These are phyloP conservation scores for Glossosoma conforme DNA, from an alignment of 1,140 invertebrate species.

Conservation along the genomic window DNA sequence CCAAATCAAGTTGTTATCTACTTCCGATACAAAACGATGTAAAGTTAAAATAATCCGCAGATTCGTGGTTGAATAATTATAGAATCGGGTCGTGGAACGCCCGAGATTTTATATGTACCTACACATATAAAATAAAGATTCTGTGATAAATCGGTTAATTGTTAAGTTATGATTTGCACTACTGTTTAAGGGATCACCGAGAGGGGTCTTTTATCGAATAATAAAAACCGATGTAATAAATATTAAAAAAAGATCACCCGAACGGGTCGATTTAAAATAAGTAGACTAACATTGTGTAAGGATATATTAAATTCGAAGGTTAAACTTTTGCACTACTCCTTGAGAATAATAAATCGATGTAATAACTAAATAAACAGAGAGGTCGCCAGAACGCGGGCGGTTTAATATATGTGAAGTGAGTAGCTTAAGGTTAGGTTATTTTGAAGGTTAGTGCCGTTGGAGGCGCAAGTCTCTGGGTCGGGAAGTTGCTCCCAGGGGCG, in stretches of 20 bases:
- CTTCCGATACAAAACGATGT: slow-evolving; percentile 19
- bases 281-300: too few species aligned
- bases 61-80: slow-evolving; percentile 26
- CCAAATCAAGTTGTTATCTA: slow-evolving; percentile 11
- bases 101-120: slow-evolving; percentile 6
- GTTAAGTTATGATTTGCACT: slow-evolving; percentile 55
- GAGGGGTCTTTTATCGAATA: too few species aligned
- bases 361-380: too few species aligned
- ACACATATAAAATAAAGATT: slow-evolving; percentile 37
- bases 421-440: slow-evolving; percentile 14
- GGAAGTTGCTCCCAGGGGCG: not conserved
- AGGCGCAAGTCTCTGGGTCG: too few species aligned
- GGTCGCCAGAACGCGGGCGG: too few species aligned
- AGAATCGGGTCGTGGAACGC: slow-evolving; percentile 18
- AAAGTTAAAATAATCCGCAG: slow-evolving; percentile 17
- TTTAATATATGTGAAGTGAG: slow-evolving; percentile 1
- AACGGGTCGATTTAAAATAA: too few species aligned
- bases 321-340: too few species aligned
- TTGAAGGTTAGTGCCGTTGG: slow-evolving; percentile 20
- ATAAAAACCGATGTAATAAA: slow-evolving; percentile 5
- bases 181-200: too few species aligned
- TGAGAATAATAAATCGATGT: too few species aligned
- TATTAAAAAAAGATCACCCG: too few species aligned
- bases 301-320: too few species aligned
- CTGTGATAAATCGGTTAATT: slow-evolving; percentile 53